These are phyloP conservation scores for Epizoanthus ramosus DNA, from an alignment of 92 coral and sea anemone genomes.

Conservation along the genomic window DNA sequence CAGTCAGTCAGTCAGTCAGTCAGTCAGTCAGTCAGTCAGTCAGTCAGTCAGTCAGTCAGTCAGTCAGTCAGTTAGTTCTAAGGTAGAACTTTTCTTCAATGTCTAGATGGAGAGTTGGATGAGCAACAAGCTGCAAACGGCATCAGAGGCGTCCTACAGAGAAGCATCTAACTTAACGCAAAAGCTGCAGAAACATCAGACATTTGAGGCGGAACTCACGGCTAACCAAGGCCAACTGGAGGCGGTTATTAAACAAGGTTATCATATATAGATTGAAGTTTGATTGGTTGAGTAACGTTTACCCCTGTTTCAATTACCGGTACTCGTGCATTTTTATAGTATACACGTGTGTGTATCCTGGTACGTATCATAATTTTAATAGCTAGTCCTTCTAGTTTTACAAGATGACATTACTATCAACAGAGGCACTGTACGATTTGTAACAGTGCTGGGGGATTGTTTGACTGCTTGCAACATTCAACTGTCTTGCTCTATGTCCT, in stretches of 20 bases:
- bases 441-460: too few species aligned
- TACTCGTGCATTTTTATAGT: too few species aligned
- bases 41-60: not conserved
- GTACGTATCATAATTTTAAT: too few species aligned
- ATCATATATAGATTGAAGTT: slow-evolving; percentile 5
- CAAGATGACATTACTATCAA: too few species aligned
- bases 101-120: slow-evolving; percentile 93
- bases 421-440: too few species aligned
- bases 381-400: too few species aligned
- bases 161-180: slow-evolving; percentile 87
- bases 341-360: too few species aligned
- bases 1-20: too few species aligned
- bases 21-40: too few species aligned
- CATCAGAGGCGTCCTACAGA: slow-evolving; percentile 89
- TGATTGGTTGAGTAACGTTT: slow-evolving; percentile 4
- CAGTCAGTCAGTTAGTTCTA: not conserved
- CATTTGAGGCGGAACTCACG: slow-evolving; percentile 90
- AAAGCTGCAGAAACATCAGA: slow-evolving; percentile 88
- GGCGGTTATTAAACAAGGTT: slow-evolving; percentile 61
- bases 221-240: slow-evolving; percentile 89
- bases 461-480: too few species aligned
- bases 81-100: not conserved
- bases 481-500: too few species aligned
- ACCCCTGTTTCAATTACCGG: not conserved
- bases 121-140: slow-evolving; percentile 86